A percentile compares a stretch with the other conserved stretches of the same genome.
These are phyloP conservation scores for Tangara arthus DNA, from an alignment of 2,797 vertebrate species.

Conservation along the genomic window DNA sequence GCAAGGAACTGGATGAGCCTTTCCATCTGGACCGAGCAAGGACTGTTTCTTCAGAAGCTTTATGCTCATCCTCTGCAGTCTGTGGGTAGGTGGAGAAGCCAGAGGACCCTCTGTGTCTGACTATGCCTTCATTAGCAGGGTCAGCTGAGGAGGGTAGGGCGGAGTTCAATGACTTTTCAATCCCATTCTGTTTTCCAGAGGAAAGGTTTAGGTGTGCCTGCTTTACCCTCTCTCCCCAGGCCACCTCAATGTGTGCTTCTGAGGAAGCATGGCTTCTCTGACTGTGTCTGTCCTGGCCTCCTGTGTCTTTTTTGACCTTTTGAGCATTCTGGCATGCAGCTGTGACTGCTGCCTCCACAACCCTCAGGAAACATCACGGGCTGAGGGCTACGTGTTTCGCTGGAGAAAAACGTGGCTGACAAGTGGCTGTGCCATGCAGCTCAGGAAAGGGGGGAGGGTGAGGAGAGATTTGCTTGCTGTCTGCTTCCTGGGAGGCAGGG, in stretches of 20 bases:
- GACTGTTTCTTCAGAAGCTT: background rate
- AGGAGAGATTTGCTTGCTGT: background rate
- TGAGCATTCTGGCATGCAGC: background rate
- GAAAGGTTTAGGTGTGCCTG: background rate
- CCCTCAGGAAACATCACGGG: background rate
- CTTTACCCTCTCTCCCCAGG: background rate
- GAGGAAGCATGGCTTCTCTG: background rate
- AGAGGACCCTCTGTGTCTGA: background rate
- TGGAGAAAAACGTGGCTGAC: background rate
- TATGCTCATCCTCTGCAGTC: background rate
- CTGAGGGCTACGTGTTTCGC: background rate
- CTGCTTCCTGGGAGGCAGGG: background rate
- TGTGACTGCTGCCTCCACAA: slow-evolving; percentile 2
- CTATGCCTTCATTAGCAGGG: background rate
- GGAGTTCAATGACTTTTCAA: background rate
- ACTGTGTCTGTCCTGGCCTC: background rate
- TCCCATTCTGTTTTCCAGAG: background rate
- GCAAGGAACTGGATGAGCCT: background rate
- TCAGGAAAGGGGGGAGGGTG: background rate
- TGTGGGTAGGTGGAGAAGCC: background rate
- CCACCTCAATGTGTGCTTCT: background rate
- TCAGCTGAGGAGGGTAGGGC: background rate
- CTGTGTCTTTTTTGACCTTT: background rate
- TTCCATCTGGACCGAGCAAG: background rate
- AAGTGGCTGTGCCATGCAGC: background rate